A percentile compares a stretch with the other conserved stretches of the same genome.
Conservation (phyloP, 2,797 vertebrate genomes). For the Erithacus rubecula region DNA sequence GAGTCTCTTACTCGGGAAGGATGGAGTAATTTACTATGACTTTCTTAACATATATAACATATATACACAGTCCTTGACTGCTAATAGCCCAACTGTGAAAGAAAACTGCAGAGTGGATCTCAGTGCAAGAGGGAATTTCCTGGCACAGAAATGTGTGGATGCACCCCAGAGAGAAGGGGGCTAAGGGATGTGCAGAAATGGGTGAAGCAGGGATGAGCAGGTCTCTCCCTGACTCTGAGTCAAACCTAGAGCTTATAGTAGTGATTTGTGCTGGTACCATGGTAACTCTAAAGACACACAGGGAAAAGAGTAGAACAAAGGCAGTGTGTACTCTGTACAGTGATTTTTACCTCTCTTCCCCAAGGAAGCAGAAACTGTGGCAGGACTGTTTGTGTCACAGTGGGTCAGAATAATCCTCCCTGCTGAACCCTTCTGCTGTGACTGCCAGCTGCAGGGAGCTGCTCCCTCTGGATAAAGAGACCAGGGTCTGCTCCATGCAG, state of each 20-base stretch:
- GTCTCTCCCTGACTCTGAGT: background rate
- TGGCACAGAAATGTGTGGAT: background rate
- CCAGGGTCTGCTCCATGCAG: background rate
- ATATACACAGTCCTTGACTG: background rate
- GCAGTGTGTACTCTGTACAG: background rate
- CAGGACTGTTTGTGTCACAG: rapidly evolving
- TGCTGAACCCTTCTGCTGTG: background rate
- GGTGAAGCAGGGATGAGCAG: background rate
- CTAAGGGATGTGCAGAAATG: background rate
- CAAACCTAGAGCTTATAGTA: background rate
- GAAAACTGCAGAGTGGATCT: background rate
- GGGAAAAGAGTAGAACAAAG: background rate
- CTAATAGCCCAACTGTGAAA: background rate
- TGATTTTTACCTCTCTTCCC: background rate
- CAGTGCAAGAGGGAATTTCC: background rate
- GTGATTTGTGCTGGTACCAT: background rate
- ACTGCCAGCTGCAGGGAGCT: background rate
- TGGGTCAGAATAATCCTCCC: background rate
- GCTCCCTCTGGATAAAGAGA: background rate
- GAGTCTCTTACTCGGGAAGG: background rate
- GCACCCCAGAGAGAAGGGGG: background rate
- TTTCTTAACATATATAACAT: background rate
- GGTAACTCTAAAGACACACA: background rate
- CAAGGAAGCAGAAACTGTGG: rapidly evolving
- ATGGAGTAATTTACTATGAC: background rate